Base-by-base conservation (phyloP, 2,888 invertebrate species). In the Flexamia atlantica region DNA sequence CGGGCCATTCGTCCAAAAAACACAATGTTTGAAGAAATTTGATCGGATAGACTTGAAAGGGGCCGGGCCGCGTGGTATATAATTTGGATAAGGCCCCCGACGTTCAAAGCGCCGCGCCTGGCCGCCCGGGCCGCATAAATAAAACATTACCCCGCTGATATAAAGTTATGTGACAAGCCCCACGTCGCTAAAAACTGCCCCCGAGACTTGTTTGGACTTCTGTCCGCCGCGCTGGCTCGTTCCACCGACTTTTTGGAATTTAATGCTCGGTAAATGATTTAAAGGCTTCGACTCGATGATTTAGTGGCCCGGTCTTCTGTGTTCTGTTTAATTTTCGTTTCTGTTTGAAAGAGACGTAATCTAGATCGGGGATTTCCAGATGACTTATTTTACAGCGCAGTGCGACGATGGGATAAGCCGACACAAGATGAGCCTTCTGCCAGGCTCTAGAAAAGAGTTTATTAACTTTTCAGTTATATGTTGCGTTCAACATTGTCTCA, bases 11-110 rank as follows among this genome's bases (percentile, higher is more conserved):
- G 36, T 72, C 72, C 46, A 76, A 76, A 76, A 76, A 76, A 76
- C 76, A 76, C 50, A 46, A 50, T 76, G 82, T 82, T 82, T 82
- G 82, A 82, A 72, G 82, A 82, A 82, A 82, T 82, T 82, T 72
- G 82, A 82, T 82, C 82, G 70, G 82, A 72, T 82, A 68, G 42
- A 82, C 68, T 82, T 70, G 70, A 82, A 70, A 82, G 82, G 82
- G 82, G 20, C 82, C 50, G 70, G 82, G 36, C 82, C 30, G 70
- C 50, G 68, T 46, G 57, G 70, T 72, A 50, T 82, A 68, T 82
- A 82, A 82, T 82, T 82, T 72, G 70, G 82, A 81, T 81, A 81
- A 42, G 82, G 50, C 82, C 82, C 72, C 82, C 42, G 70, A 25
- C 72, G 72, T 53, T 68, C 82, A 82, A 82, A 70, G 72, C n/a